phyloP scores from a whole-genome alignment of 2,888 invertebrate genomes.

The Drosophila nr. fundita region DNA sequence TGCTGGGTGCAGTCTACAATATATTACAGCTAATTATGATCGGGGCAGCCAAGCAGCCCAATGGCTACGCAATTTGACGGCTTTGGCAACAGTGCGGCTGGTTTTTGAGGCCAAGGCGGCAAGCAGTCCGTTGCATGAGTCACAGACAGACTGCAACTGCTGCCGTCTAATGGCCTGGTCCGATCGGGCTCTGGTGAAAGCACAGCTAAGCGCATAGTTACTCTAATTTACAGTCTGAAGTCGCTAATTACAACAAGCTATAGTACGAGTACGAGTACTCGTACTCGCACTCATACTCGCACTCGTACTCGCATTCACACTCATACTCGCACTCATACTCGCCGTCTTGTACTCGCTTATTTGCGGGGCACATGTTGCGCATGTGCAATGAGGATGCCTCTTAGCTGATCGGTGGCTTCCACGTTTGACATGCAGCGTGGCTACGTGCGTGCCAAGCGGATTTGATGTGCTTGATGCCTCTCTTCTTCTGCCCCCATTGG shows the following conservation, averaged over 20 bases:
- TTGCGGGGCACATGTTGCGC: constrained; percentile 62
- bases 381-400: constrained; percentile 71
- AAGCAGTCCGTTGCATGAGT: constrained; percentile 61
- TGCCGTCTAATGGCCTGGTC: constrained; percentile 60
- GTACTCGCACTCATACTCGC: neutral
- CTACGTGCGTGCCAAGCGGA: constrained; percentile 79
- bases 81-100: constrained; percentile 50
- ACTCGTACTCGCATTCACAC: neutral
- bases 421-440: constrained; percentile 45
- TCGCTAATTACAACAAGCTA: constrained; percentile 69
- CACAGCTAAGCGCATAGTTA: constrained; percentile 51
- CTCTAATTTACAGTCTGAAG: constrained; percentile 66
- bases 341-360: constrained; percentile 22
- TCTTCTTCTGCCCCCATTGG: constrained; percentile 30
- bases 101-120: constrained; percentile 65
- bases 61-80: constrained; percentile 68
- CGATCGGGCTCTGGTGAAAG: constrained; percentile 59
- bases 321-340: constrained; percentile 31
- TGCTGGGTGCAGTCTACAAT: constrained; percentile 43
- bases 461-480: constrained; percentile 45
- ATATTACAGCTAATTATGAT: constrained; percentile 75
- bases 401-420: constrained; percentile 39
- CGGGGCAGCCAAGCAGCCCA: constrained; percentile 44
- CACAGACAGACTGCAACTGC: constrained; percentile 36
- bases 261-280: too few relatives aligned